phyloP scores from a whole-genome alignment of 2,113 vertebrate genomes.

The Erythrolamprus reginae region DNA sequence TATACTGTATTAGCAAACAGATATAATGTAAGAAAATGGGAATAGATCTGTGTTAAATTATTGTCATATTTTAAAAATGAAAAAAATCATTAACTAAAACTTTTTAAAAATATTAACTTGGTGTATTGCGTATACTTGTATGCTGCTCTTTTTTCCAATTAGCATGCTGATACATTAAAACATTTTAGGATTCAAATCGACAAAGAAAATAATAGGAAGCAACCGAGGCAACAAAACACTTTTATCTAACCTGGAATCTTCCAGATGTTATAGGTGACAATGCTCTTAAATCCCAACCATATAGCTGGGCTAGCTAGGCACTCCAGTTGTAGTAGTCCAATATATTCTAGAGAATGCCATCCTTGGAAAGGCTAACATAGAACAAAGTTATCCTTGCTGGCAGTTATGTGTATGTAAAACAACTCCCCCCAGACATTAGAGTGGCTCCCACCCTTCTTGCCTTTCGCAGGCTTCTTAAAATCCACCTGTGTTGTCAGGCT shows the following conservation, averaged over 20 bases:
- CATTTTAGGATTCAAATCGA: not conserved
- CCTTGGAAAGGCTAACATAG: not conserved
- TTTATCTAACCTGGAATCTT: not conserved
- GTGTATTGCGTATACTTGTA: not conserved
- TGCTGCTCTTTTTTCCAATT: not conserved
- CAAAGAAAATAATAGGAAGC: not conserved
- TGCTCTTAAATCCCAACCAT: not conserved
- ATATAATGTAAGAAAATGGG: too few species aligned
- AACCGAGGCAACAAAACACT: not conserved
- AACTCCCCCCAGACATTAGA: too few species aligned
- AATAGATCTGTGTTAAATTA: too few species aligned
- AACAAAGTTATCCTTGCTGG: not conserved
- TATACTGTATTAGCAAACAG: too few species aligned
- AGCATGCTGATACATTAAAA: not conserved
- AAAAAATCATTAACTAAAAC: too few species aligned
- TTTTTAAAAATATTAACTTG: too few species aligned
- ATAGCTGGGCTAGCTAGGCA: not conserved
- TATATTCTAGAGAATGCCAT: not conserved
- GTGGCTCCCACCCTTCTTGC: too few species aligned
- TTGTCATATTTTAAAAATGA: too few species aligned
- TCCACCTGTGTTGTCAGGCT: too few species aligned
- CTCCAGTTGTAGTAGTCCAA: not conserved
- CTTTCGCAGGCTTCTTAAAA: too few species aligned
- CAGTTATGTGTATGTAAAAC: accelerated
- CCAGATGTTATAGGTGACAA: not conserved